A percentile compares a stretch with the other conserved stretches of the same genome.
Conservation (phyloP, 2,888 invertebrate genomes). For the Pemphredon lugubris region DNA sequence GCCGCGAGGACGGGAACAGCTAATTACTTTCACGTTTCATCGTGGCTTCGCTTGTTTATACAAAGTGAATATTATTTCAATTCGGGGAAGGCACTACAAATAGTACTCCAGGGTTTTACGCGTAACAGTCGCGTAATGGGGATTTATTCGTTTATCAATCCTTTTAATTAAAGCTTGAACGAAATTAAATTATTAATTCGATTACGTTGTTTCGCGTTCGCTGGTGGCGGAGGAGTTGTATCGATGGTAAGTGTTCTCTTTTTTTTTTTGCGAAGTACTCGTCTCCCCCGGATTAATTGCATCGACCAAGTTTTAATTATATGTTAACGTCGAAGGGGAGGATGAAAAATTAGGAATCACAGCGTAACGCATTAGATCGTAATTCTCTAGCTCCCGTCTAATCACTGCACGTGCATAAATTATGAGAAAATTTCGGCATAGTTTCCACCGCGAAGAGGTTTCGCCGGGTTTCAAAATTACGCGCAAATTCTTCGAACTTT, state of each 20-base stretch:
- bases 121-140: conserved; percentile 17
- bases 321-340: conserved; percentile 5
- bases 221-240: conserved; percentile 30
- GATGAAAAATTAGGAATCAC: conserved; percentile 1
- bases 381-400: conserved; percentile 42
- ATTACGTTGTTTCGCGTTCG: conserved; percentile 40
- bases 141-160: conserved; percentile 53
- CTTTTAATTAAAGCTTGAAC: conserved; percentile 45
- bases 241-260: conserved; percentile 7
- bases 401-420: conserved; percentile 67
- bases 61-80: conserved; percentile 44
- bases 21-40: conserved; percentile 35
- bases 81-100: conserved; percentile 23
- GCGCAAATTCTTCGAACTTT: conserved; percentile 75
- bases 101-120: conserved; percentile 17
- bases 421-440: conserved; percentile 69
- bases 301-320: conserved; percentile 39
- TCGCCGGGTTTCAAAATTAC: conserved; percentile 59
- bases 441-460: conserved; percentile 43
- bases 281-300: conserved; percentile 23
- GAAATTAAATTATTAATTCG: conserved; percentile 58
- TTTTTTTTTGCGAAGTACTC: conserved; percentile 44
- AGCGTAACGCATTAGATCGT: conserved; percentile 39
- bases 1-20: conserved; percentile 5
- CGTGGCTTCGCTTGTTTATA: conserved; percentile 21